phyloP scores from a whole-genome alignment of 1,140 invertebrate species.

The Drepana arcuata region DNA sequence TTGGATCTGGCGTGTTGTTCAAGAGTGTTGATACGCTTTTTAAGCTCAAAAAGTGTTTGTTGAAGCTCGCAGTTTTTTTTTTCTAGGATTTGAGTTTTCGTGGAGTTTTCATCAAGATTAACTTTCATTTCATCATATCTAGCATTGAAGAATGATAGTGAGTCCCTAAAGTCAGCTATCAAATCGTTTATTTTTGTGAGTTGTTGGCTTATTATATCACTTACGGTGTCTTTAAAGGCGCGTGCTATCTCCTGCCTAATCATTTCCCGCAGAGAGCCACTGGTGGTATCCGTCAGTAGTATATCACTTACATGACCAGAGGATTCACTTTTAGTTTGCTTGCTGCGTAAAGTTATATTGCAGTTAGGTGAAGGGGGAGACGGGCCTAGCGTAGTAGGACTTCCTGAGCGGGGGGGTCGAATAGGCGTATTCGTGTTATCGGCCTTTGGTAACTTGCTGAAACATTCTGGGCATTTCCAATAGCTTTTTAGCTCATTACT shows the following conservation, averaged over 20 bases:
- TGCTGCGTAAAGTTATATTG: too few relatives aligned
- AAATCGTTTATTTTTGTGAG: background rate
- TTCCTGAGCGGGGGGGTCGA: background rate
- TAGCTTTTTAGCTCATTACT: constrained; percentile 3
- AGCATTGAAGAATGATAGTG: constrained; percentile 2
- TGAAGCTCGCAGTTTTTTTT: constrained; percentile 1
- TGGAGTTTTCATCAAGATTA: background rate
- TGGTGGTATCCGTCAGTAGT: background rate
- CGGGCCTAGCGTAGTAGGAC: too few relatives aligned
- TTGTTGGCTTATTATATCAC: background rate
- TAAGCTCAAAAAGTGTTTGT: background rate
- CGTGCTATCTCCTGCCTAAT: background rate
- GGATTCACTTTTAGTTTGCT: too few relatives aligned
- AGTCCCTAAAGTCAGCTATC: background rate
- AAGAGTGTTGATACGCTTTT: background rate
- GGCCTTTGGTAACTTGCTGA: constrained; percentile 11
- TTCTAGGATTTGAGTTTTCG: background rate
- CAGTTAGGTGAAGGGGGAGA: too few relatives aligned
- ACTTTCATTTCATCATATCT: constrained; percentile 4
- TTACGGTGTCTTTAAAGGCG: too few relatives aligned
- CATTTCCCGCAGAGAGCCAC: background rate
- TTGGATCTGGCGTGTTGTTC: constrained; percentile 9
- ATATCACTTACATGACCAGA: background rate
- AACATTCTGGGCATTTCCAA: constrained; percentile 15
- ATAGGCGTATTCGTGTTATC: constrained; percentile 16